Conservation (phyloP, 2,797 vertebrate genomes). For the Amniataba percoides region DNA sequence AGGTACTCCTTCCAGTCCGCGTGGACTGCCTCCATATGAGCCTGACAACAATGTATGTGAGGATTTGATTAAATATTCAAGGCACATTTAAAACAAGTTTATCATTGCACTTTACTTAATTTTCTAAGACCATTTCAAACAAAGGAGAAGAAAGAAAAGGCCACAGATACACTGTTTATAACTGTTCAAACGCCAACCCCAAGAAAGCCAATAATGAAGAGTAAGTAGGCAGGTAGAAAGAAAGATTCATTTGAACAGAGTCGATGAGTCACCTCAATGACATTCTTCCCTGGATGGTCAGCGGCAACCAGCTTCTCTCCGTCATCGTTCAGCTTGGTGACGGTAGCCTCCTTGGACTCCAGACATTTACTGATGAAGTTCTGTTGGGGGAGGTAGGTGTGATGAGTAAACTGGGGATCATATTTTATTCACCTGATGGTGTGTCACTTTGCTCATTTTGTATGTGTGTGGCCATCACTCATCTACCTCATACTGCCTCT, state of each 20-base stretch:
- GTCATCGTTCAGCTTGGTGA: conserved; percentile 93
- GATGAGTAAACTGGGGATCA: not conserved
- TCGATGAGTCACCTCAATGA: conserved; percentile 87
- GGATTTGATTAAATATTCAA: not conserved
- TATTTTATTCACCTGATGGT: not conserved
- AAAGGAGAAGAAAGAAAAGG: not conserved
- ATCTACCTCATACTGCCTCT: conserved; percentile 94
- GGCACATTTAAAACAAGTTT: not conserved
- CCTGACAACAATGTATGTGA: conserved; percentile 79
- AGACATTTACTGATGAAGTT: conserved; percentile 96
- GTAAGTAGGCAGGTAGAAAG: too few relatives aligned
- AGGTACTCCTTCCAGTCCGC: conserved; percentile 99
- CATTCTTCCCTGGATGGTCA: conserved; percentile 91
- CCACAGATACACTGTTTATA: not conserved
- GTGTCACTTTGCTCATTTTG: not conserved
- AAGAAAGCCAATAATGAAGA: too few relatives aligned
- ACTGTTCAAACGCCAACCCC: not conserved
- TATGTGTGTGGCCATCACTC: not conserved
- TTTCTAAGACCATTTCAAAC: not conserved
- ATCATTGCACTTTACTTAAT: not conserved
- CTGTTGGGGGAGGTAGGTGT: conserved; percentile 69
- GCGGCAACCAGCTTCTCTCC: conserved; percentile 89
- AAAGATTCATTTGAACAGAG: not conserved
- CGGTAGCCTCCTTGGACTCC: conserved; percentile 91
- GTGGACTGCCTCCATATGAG: conserved; percentile 95